These are phyloP conservation scores for Asobara japonica DNA, from an alignment of 1,140 invertebrate species.

Conservation along the genomic window DNA sequence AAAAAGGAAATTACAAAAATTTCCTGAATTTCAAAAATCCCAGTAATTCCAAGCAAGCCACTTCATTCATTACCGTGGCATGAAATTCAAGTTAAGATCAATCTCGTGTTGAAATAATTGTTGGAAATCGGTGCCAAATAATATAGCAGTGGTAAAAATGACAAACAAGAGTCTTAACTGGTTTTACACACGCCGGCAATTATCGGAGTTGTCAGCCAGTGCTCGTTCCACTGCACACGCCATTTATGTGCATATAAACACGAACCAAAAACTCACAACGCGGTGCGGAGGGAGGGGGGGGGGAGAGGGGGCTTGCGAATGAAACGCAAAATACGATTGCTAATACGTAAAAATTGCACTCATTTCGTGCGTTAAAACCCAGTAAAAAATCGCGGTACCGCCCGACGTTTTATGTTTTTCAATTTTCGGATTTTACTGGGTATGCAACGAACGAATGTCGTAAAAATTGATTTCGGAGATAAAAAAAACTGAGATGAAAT, in stretches of 20 bases:
- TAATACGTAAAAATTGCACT: constrained; percentile 17
- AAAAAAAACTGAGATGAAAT: background rate
- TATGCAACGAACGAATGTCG: background rate
- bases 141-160: constrained; percentile 45
- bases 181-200: constrained; percentile 61
- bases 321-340: background rate
- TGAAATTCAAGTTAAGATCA: no score
- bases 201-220: constrained; percentile 64
- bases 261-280: constrained; percentile 35
- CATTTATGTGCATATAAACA: constrained; percentile 57
- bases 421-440: constrained; percentile 7
- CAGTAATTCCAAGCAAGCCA: no score
- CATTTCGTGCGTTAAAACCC: background rate
- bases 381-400: background rate
- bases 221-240: constrained; percentile 59
- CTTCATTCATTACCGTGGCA: no score
- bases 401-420: constrained; percentile 15
- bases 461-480: constrained; percentile 13
- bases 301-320: background rate
- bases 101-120: no score
- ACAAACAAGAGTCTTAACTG: constrained; percentile 55
- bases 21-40: no score
- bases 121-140: constrained; percentile 14
- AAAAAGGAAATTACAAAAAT: no score
- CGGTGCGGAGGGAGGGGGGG: background rate